These are phyloP conservation scores for Clarias fuscus DNA, from an alignment of 2,797 vertebrate species.

Conservation along the genomic window DNA sequence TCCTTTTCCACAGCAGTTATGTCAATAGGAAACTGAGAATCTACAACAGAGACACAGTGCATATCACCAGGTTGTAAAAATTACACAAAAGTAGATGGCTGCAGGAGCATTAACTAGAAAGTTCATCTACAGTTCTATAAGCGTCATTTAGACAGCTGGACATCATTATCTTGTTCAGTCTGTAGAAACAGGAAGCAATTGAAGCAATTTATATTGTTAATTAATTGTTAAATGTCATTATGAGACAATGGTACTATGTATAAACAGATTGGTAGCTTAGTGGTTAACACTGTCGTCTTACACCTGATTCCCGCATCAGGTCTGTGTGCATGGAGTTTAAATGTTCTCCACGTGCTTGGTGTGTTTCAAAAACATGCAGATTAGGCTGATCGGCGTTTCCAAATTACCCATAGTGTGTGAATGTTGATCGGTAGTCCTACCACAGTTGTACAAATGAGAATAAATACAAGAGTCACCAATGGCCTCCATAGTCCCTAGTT, in stretches of 20 bases:
- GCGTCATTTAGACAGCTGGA: background rate
- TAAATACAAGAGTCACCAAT: too few species aligned
- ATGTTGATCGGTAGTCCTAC: too few species aligned
- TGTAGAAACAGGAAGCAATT: background rate
- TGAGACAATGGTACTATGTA: background rate
- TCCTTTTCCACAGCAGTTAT: constrained; percentile 93
- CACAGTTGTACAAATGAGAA: too few species aligned
- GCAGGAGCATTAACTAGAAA: background rate
- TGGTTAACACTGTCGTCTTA: too few species aligned
- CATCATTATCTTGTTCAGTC: background rate
- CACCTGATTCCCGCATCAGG: too few species aligned
- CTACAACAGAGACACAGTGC: constrained; percentile 67
- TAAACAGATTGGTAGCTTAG: background rate
- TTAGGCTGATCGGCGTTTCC: too few species aligned
- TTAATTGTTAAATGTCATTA: background rate
- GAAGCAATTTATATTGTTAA: background rate
- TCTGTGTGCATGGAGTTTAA: too few species aligned
- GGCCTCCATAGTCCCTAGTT: too few species aligned
- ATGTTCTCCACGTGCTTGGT: too few species aligned
- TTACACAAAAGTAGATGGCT: background rate
- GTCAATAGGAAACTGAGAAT: constrained; percentile 95
- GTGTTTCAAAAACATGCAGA: too few species aligned
- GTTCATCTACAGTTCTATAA: background rate
- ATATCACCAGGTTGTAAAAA: constrained; percentile 13
- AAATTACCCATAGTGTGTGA: too few species aligned